Evolutionary conservation across 2,113 vertebrate species (phyloP).

Genomic region (Crotalus viridis): DNA sequence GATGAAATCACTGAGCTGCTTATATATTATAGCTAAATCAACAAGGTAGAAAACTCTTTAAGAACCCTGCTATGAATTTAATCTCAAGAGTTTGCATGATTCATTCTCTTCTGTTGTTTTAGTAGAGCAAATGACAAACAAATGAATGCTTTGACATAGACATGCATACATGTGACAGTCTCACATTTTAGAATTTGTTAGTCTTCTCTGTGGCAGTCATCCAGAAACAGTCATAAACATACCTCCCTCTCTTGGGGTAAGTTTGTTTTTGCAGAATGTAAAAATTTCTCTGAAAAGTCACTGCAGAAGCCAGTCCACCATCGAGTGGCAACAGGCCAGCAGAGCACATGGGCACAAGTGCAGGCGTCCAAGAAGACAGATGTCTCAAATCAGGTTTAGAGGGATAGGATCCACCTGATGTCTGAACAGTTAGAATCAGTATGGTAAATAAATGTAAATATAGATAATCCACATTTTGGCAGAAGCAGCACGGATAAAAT

Average conservation of each 20-base stretch:
- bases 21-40: neutral
- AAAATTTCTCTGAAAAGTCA: constrained; percentile 59
- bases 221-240: constrained; percentile 28
- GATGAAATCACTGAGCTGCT: neutral
- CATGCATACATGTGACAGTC: neutral
- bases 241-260: constrained; percentile 28
- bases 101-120: neutral
- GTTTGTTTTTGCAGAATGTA: constrained; percentile 45
- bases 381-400: constrained; percentile 78
- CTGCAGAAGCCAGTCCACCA: constrained; percentile 60
- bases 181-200: neutral
- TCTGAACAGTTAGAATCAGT: constrained; percentile 70
- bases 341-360: constrained; percentile 64
- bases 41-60: neutral
- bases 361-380: constrained; percentile 69
- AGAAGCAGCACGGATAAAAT: constrained; percentile 66
- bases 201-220: constrained; percentile 8
- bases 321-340: constrained; percentile 65
- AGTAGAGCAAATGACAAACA: neutral
- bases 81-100: neutral
- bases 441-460: constrained; percentile 72
- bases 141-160: neutral
- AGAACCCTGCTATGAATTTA: neutral
- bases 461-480: constrained; percentile 68
- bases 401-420: constrained; percentile 71